Base-by-base conservation (phyloP, 2,888 invertebrate genomes). In the Andrena dorsata region DNA sequence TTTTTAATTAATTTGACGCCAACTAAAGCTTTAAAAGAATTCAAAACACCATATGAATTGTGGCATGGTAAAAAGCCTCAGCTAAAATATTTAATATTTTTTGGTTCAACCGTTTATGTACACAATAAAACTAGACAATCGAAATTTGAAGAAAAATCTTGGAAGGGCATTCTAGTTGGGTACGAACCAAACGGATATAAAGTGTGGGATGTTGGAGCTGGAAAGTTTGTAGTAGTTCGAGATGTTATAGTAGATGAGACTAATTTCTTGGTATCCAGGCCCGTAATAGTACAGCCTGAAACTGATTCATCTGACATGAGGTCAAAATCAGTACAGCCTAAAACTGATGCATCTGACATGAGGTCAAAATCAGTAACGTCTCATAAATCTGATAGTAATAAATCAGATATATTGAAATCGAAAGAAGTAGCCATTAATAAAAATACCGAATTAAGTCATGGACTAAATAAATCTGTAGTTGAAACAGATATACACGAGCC, bases 241-340 rank as follows among this genome's bases (percentile, higher is more conserved):
- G 41, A 63, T 61, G 61, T 70, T 0, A 76, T 76, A 20, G 69
- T 68, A n/a, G 30, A 76, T 20, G 69, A 69, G 23, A 63, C 61
- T 6, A 76, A 76, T 51, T 76, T 53, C 4, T 65, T 65, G 4
- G 13, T 20, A 65, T 26, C 26, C 28, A 26, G 49, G 28, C 65
- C 65, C 0, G 35, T 63, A 63, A 23, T 41, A 32, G 6, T 35
- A 23, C 35, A 7, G 16, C 23, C 28, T 28, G 47, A 68, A 51
- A 68, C 20, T 70, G 23, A 56, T 56, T 3, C n/a, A n/a, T 23
- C 56, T 70, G 41, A 58, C 20, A 10, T 20, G 6, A 8, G 13
- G 35, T 58, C 60, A 71, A 71, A 69, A 41, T 69, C 70, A 71
- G 28, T 60, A 58, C 6, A 6, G 5, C 30, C 30, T 32, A 16